Percentiles rank a stretch among this genome's conserved stretches.
Conservation (phyloP, 2,797 vertebrate genomes). For the Spinibarbus caldwelli region DNA sequence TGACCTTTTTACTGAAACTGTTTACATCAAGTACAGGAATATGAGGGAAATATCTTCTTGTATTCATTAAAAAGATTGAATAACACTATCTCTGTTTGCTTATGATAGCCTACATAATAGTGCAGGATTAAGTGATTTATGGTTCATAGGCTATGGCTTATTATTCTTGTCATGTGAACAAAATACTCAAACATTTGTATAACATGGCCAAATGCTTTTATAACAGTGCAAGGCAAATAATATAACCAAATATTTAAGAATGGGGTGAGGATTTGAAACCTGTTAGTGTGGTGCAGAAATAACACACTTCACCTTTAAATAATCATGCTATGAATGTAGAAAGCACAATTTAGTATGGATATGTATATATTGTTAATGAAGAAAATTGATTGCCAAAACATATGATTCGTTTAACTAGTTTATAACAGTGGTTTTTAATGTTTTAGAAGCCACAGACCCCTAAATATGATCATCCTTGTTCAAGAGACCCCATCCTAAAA, state of each 20-base stretch:
- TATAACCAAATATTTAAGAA: neutral
- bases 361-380: neutral
- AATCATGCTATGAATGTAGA: neutral
- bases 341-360: neutral
- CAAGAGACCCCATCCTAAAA: neutral
- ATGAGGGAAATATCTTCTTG: neutral
- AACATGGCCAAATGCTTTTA: neutral
- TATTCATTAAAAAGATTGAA: constrained; percentile 35
- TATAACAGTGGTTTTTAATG: neutral
- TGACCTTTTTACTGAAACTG: constrained; percentile 55
- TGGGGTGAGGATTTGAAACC: neutral
- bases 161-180: neutral
- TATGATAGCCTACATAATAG: neutral
- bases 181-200: neutral
- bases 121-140: constrained; percentile 38
- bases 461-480: neutral
- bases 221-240: neutral
- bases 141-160: neutral
- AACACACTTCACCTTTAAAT: neutral
- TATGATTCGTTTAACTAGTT: neutral
- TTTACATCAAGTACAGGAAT: constrained; percentile 49
- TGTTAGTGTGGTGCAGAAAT: neutral
- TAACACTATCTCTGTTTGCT: constrained; percentile 21
- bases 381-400: neutral
- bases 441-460: neutral